Evolutionary conservation across 2,888 invertebrate genomes (phyloP), one percentile per base, ranked within the genome.

Genomic region (Thyatira batis): DNA sequence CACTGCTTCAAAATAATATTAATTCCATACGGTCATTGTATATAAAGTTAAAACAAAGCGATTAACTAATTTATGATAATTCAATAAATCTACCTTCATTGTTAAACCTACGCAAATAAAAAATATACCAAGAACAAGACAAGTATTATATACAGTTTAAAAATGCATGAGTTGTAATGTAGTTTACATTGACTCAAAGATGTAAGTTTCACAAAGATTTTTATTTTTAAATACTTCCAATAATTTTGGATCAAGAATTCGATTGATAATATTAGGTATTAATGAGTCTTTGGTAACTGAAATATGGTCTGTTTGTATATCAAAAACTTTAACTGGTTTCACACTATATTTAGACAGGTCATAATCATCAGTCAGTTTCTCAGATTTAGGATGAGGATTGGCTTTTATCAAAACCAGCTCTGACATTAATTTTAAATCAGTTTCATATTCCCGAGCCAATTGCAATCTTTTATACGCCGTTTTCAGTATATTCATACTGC

Each of bases 331-430:
- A 0, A 79, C 70, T 2, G 71, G 70, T 21, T 68, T 52, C 0
- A 44, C 68, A 0, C 68, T 64, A 20, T 77, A 78, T 46, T 76
- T 71, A 0, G 76, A 75, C 3, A 81, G 57, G 39, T 71, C 65
- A 23, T 74, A 81, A 48, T 79, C 77, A 25, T 75, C 50, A 0
- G 65, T 46, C 0, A 78, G 56, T 39, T 39, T 20, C 45, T 20
- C 51, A 25, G 67, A 62, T 4, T 71, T 58, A 0, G 71, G 70
- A 58, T 75, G 73, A 25, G 71, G 61, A 25, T 60, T 55, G 0
- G 74, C 79, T 56, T 69, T 76, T n/a, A 81, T 62, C 3, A 79
- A 61, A 4, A 80, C 60, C 9, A 80, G 25, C 54, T 77, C 65
- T 0, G 78, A 80, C 27, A 74, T 55, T 1, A 78, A 57, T 20